These are phyloP conservation scores for Fistularia commersonii DNA, from an alignment of 2,797 vertebrate species.

Conservation along the genomic window DNA sequence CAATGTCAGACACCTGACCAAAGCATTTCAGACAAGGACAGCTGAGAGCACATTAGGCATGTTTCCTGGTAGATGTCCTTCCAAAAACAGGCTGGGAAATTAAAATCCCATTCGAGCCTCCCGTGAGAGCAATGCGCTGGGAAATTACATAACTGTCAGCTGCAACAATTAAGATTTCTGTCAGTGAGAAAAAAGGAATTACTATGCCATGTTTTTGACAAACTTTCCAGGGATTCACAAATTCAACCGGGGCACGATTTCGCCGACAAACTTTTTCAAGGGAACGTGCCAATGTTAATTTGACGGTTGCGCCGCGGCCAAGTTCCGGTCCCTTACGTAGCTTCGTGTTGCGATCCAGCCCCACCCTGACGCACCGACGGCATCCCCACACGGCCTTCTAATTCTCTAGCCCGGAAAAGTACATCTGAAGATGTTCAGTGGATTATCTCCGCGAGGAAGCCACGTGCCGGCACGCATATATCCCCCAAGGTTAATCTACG, in stretches of 20 bases:
- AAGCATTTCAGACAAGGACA: constrained; percentile 57
- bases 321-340: constrained; percentile 14
- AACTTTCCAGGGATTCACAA: constrained; percentile 7
- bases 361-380: constrained; percentile 15
- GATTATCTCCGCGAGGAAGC: constrained; percentile 58
- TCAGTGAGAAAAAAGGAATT: constrained; percentile 19
- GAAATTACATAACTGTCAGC: constrained; percentile 51
- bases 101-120: constrained; percentile 58
- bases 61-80: constrained; percentile 56
- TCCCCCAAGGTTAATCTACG: constrained; percentile 53
- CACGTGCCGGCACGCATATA: constrained; percentile 47
- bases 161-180: constrained; percentile 19
- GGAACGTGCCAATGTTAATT: constrained; percentile 35
- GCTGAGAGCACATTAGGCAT: constrained; percentile 53
- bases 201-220: constrained; percentile 12
- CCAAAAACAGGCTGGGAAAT: constrained; percentile 57
- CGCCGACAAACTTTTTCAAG: constrained; percentile 26
- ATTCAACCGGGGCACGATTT: constrained; percentile 15
- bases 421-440: constrained; percentile 58
- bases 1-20: constrained; percentile 52
- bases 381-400: constrained; percentile 28
- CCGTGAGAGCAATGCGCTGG: constrained; percentile 32
- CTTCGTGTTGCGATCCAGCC: not conserved
- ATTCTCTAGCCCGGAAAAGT: constrained; percentile 59
- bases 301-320: constrained; percentile 35